These are phyloP conservation scores for Solenopsis invicta DNA, from an alignment of 1,140 invertebrate genomes.

Conservation along the genomic window DNA sequence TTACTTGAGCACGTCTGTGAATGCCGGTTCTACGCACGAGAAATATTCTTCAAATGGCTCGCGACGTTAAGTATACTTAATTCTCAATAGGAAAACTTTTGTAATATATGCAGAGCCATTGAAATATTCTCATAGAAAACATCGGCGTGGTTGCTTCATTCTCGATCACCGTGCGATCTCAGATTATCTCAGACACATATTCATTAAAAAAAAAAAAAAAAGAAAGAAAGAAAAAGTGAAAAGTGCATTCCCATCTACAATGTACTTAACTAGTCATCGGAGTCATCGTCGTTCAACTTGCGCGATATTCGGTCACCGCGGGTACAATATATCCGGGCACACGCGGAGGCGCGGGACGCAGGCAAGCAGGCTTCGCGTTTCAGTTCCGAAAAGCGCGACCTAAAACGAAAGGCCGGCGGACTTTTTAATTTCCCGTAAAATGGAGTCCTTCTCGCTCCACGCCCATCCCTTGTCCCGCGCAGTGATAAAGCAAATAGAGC, in stretches of 20 bases:
- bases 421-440: slow-evolving; percentile 85
- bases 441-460: slow-evolving; percentile 83
- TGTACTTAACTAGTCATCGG: background rate
- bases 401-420: slow-evolving; percentile 67
- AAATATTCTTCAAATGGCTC: background rate
- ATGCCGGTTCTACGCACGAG: background rate
- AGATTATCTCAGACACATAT: background rate
- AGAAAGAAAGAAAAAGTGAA: no score
- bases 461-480: slow-evolving; percentile 85
- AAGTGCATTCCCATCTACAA: background rate
- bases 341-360: background rate
- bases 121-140: background rate
- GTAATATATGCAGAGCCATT: background rate
- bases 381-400: slow-evolving; percentile 58
- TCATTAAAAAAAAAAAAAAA: background rate
- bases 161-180: background rate
- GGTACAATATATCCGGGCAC: slow-evolving; percentile 2
- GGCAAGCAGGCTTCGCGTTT: slow-evolving; percentile 6
- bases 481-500: slow-evolving; percentile 87
- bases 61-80: background rate
- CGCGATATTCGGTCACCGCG: background rate
- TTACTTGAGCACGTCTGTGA: background rate
- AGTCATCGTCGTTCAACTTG: background rate
- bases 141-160: background rate
- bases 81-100: background rate